Base-by-base conservation (phyloP, 1,140 invertebrate species). In the Mizuhopecten yessoensis region DNA sequence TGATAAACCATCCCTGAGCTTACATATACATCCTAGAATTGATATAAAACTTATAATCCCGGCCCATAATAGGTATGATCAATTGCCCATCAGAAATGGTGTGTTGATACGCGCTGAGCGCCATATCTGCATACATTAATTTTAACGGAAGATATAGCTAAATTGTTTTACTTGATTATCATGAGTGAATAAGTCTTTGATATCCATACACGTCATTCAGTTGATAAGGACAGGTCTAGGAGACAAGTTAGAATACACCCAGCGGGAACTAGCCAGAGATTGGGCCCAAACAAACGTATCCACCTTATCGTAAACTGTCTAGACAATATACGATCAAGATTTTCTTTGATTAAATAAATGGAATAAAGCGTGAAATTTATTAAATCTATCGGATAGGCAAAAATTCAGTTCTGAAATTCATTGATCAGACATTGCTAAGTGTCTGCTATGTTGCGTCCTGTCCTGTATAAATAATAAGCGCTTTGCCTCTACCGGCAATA, bases 371-470 rank as follows among this genome's bases (percentile, higher is more conserved):
- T 75, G 57, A 75, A 75, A 75, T 75, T n/a, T n/a, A 75, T 75
- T 75, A 75, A 75, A 75, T 75, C 57, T 75, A 75, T 75, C 57
- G n/a, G 57, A n/a, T 29, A 75, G 5, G 57, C n/a, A 75, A n/a
- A 75, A 75, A n/a, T 29, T 75, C 9, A 75, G n/a, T 75, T 29
- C 11, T 0, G 57, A 17, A 75, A 75, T 75, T 29, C 23, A 75
- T 75, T 29, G 29, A 75, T 75, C 57, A 75, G 57, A 29, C 23
- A 75, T 1, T 20, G 20, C 5, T 7, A 39, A 39, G 5, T 75
- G 57, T 75, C 57, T 75, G 57, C 20, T 29, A 29, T 75, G n/a
- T 75, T n/a, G 23, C n/a, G 23, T 75, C 57, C 20, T 75, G 57
- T 1, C n/a, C n/a, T 75, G 57, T 39, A n/a, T n/a, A 75, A 39